These are phyloP conservation scores for Orthosia incerta DNA, from an alignment of 2,888 invertebrate species.

Conservation along the genomic window DNA sequence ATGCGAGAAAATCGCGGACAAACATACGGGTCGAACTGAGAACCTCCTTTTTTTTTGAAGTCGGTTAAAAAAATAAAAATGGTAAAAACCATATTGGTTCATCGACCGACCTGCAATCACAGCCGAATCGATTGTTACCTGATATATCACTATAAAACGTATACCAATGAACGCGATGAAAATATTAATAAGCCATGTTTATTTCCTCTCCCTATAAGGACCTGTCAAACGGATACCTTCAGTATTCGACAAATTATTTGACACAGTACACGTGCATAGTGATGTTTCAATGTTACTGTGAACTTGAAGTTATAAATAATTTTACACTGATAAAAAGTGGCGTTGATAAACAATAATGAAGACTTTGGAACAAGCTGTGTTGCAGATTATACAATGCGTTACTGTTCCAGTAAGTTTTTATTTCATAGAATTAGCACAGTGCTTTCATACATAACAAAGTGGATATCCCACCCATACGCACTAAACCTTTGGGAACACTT, in stretches of 20 bases:
- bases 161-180: neutral
- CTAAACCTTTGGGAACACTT: too few species aligned
- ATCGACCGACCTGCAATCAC: neutral
- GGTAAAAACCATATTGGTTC: neutral
- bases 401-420: constrained; percentile 35
- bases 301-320: constrained; percentile 10
- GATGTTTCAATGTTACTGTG: neutral
- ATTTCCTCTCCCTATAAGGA: constrained; percentile 37
- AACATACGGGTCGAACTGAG: too few species aligned
- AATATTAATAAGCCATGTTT: constrained; percentile 31
- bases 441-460: too few species aligned
- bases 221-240: constrained; percentile 13
- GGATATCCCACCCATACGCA: too few species aligned
- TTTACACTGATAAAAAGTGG: neutral
- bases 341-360: constrained; percentile 49
- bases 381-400: constrained; percentile 67
- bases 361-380: constrained; percentile 69
- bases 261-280: neutral
- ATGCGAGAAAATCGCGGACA: too few species aligned
- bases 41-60: too few species aligned
- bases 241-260: constrained; percentile 14
- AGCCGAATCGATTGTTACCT: neutral
- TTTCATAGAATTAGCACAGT: too few species aligned
- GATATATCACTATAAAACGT: neutral
- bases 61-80: too few species aligned